These are phyloP conservation scores for Anarrhichthys ocellatus DNA, from an alignment of 2,113 vertebrate genomes.

Conservation along the genomic window DNA sequence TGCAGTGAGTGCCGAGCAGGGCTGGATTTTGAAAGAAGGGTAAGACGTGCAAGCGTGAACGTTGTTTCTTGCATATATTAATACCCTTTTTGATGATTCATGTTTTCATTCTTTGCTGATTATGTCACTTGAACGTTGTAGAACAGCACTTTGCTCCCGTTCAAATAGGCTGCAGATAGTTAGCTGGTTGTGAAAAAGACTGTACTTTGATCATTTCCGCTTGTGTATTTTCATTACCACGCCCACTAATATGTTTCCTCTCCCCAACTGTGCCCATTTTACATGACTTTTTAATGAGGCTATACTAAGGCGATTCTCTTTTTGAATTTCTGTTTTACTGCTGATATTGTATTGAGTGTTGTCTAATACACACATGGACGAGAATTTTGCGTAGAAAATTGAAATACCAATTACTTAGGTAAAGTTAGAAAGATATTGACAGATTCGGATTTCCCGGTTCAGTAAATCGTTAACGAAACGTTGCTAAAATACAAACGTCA, in stretches of 20 bases:
- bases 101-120: neutral
- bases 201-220: neutral
- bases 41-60: conserved; percentile 37
- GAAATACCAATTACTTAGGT: neutral
- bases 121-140: neutral
- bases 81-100: neutral
- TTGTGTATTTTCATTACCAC: neutral
- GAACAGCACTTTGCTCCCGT: neutral
- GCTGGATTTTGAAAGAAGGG: conserved; percentile 38
- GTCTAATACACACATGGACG: neutral
- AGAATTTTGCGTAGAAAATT: neutral
- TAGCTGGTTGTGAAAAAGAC: neutral
- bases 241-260: neutral
- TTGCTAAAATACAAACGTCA: too few relatives aligned
- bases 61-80: neutral
- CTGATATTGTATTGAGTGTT: neutral
- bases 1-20: neutral
- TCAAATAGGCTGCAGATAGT: neutral
- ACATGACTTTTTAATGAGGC: neutral
- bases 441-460: too few relatives aligned
- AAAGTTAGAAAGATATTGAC: too few relatives aligned
- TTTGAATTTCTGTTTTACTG: neutral
- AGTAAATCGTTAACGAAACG: too few relatives aligned
- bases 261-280: neutral
- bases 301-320: neutral